Percentiles rank a stretch among this genome's conserved stretches.
Evolutionary conservation across 1,140 invertebrate genomes (phyloP).

Genomic region (Lepidostoma basale): DNA sequence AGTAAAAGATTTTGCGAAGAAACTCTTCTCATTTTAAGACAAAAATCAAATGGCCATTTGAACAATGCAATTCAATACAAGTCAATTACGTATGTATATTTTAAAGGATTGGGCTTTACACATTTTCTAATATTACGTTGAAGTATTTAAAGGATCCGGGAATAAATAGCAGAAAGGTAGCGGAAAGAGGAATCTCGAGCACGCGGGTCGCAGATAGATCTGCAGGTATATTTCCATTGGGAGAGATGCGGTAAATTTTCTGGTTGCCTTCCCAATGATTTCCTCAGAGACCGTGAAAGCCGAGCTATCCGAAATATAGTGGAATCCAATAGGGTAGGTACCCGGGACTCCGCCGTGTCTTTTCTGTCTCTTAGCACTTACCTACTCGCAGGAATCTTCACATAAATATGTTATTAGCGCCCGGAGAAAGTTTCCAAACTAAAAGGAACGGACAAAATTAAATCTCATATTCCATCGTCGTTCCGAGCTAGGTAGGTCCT

Average conservation of each 20-base stretch:
- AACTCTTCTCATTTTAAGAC: no score
- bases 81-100: no score
- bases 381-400: conserved; percentile 35
- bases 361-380: conserved; percentile 47
- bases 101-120: no score
- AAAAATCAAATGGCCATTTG: no score
- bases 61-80: no score
- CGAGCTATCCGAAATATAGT: conserved; percentile 45
- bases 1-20: no score
- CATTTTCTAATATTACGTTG: no score
- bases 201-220: conserved; percentile 44
- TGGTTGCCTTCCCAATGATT: conserved; percentile 50
- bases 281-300: conserved; percentile 50
- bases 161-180: no score
- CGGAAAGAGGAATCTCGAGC: conserved; percentile 16
- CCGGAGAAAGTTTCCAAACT: conserved; percentile 28
- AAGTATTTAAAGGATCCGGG: conserved; percentile 6
- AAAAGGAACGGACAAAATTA: conserved; percentile 35
- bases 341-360: conserved; percentile 45
- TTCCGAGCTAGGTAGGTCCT: background rate
- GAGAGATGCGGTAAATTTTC: conserved; percentile 48
- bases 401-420: conserved; percentile 45
- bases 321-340: conserved; percentile 46
- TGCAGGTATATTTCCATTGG: conserved; percentile 46
- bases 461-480: conserved; percentile 31